These are phyloP conservation scores for Condylura cristata DNA, from an alignment of 2,113 vertebrate species.

Conservation along the genomic window DNA sequence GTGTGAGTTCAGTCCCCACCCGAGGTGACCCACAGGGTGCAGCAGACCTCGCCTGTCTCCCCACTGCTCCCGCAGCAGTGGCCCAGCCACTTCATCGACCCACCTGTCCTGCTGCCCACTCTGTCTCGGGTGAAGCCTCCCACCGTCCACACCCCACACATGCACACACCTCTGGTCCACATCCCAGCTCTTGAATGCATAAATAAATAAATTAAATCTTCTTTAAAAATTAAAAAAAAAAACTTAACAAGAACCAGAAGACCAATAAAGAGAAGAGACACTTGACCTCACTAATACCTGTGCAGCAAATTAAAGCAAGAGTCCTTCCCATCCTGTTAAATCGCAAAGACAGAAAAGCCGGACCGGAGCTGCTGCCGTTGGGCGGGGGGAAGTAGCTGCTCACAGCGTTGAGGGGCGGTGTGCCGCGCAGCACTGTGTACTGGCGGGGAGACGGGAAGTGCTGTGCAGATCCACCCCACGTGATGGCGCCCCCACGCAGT, in stretches of 20 bases:
- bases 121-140: too few species aligned
- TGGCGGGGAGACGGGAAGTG: background rate
- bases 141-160: too few species aligned
- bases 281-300: background rate
- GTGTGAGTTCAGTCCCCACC: too few species aligned
- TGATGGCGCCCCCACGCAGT: background rate
- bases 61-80: too few species aligned
- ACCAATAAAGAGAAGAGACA: background rate
- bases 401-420: background rate
- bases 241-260: background rate
- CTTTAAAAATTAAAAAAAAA: background rate
- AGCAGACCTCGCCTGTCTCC: too few species aligned
- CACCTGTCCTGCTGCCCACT: too few species aligned
- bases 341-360: background rate
- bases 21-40: too few species aligned
- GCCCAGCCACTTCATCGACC: too few species aligned
- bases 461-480: background rate
- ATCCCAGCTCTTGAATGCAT: too few species aligned
- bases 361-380: background rate
- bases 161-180: too few species aligned
- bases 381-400: background rate
- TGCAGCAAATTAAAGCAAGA: constrained; percentile 13
- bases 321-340: background rate
- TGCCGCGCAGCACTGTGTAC: background rate
- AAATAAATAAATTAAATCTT: too few species aligned